A percentile compares a stretch with the other conserved stretches of the same genome.
Conservation (phyloP, 2,888 invertebrate species). For the Tenodera sinensis region DNA sequence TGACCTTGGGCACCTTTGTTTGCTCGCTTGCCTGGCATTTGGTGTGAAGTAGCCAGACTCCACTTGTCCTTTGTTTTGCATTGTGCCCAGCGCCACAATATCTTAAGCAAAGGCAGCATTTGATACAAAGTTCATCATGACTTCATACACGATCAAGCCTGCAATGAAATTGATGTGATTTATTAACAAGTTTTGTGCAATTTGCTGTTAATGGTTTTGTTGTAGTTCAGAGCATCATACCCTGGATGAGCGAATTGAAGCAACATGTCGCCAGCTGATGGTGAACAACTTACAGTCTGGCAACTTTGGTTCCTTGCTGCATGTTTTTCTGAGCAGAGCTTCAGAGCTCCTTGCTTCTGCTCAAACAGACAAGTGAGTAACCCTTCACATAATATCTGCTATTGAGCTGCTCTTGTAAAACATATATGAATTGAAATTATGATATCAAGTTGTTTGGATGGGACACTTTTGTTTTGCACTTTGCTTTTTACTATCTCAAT, state of each 20-base stretch:
- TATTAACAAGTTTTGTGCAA: background rate
- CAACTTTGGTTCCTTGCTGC: slow-evolving; percentile 84
- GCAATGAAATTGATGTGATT: background rate
- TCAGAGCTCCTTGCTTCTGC: slow-evolving; percentile 80
- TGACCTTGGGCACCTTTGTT: too few species aligned
- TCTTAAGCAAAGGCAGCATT: too few species aligned
- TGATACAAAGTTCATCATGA: too few species aligned
- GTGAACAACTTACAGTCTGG: slow-evolving; percentile 84
- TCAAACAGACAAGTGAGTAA: slow-evolving; percentile 80
- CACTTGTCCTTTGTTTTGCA: too few species aligned
- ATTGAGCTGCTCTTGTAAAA: too few species aligned
- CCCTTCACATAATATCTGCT: background rate
- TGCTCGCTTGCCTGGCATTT: too few species aligned
- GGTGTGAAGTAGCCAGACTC: too few species aligned
- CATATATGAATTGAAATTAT: too few species aligned
- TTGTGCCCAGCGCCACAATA: too few species aligned
- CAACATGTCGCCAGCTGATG: slow-evolving; percentile 69
- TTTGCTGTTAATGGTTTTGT: background rate
- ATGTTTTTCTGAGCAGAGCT: slow-evolving; percentile 78
- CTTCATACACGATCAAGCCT: background rate
- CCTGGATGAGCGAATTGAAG: slow-evolving; percentile 75
- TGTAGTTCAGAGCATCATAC: slow-evolving; percentile 72
- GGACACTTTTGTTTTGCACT: too few species aligned
- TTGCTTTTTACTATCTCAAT: too few species aligned
- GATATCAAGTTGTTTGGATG: too few species aligned